Conservation (phyloP, 1,140 invertebrate species). For the Akabosia matsudoensis region DNA sequence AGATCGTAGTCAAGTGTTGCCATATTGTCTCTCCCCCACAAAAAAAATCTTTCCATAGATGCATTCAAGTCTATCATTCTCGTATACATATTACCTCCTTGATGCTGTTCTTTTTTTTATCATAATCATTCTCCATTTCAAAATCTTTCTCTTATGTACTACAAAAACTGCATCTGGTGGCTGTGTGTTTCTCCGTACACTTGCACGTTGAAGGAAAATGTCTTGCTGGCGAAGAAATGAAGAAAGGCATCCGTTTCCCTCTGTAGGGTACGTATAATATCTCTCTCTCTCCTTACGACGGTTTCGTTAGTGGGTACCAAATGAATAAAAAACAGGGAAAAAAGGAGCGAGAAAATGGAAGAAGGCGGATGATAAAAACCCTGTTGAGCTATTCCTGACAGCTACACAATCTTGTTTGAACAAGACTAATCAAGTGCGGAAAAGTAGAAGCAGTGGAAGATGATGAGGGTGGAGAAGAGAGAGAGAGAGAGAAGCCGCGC, state of each 20-base stretch:
- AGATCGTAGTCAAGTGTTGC: neutral
- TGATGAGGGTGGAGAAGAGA: neutral
- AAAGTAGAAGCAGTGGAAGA: neutral
- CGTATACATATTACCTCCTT: neutral
- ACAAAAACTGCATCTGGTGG: too few species aligned
- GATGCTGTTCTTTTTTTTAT: neutral
- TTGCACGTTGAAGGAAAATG: neutral
- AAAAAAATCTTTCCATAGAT: too few species aligned
- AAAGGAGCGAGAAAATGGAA: neutral
- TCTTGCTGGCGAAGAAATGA: neutral
- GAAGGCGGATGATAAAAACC: conserved; percentile 11
- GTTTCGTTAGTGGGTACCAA: neutral
- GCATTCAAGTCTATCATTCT: neutral
- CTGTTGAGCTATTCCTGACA: conserved; percentile 23
- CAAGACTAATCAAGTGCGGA: conserved; percentile 17
- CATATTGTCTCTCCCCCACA: neutral
- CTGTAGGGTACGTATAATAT: neutral
- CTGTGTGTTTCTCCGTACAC: neutral
- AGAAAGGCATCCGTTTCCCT: neutral
- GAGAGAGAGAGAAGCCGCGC: neutral
- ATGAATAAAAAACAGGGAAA: neutral
- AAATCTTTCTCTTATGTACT: too few species aligned
- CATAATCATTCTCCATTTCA: too few species aligned
- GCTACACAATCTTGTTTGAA: conserved; percentile 25
- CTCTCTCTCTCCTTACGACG: neutral